These are phyloP conservation scores for Menidia menidia DNA, from an alignment of 2,797 vertebrate species.

Conservation along the genomic window DNA sequence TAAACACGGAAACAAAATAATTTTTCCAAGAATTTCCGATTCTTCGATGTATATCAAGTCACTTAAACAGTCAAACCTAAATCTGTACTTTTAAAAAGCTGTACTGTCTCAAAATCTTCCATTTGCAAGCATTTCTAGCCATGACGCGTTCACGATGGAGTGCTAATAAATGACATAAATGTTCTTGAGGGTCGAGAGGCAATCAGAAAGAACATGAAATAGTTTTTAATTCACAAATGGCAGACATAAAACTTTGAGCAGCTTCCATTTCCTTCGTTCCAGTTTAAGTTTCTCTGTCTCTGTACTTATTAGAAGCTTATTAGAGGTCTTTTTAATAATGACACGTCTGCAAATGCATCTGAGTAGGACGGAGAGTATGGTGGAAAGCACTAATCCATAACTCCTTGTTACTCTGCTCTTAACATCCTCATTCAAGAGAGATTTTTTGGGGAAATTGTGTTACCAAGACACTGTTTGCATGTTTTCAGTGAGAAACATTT, in stretches of 20 bases:
- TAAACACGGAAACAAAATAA: constrained; percentile 12
- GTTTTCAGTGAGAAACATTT: not conserved
- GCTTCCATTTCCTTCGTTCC: too few species aligned
- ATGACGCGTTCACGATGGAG: too few species aligned
- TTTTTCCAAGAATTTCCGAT: not conserved
- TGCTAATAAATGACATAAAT: too few species aligned
- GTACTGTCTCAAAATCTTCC: too few species aligned
- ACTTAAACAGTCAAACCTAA: not conserved
- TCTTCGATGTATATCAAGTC: not conserved
- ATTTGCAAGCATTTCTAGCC: too few species aligned
- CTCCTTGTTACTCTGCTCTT: not conserved
- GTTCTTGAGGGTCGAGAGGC: not conserved
- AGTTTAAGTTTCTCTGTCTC: not conserved
- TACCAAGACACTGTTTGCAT: too few species aligned
- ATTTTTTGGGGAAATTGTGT: too few species aligned
- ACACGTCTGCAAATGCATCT: not conserved
- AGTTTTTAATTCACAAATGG: not conserved
- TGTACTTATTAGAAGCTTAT: too few species aligned
- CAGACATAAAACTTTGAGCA: not conserved
- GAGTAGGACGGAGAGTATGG: not conserved
- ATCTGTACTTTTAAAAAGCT: too few species aligned
- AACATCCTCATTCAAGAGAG: too few species aligned
- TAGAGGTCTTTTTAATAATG: not conserved
- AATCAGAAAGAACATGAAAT: not conserved
- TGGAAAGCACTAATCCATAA: not conserved